A percentile compares a stretch with the other conserved stretches of the same genome.
These are phyloP conservation scores for Lampris incognitus DNA, from an alignment of 2,113 vertebrate genomes.

Conservation along the genomic window DNA sequence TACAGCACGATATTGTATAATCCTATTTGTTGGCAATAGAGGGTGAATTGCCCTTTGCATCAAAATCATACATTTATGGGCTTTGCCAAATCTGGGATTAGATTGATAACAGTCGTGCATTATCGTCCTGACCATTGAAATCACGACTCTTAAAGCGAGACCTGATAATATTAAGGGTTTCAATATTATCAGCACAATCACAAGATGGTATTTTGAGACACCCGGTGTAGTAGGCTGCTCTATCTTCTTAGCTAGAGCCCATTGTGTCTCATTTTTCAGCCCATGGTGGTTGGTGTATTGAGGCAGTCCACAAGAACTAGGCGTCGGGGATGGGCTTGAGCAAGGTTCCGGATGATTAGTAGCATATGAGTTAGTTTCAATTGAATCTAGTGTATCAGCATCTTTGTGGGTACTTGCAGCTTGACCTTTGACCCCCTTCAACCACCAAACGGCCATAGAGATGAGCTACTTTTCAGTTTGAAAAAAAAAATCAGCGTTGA, in stretches of 20 bases:
- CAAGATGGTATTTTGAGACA: no score
- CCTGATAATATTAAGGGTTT: no score
- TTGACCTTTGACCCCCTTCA: no score
- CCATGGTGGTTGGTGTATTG: not conserved
- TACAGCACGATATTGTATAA: constrained; percentile 71
- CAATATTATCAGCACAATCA: no score
- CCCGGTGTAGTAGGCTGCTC: no score
- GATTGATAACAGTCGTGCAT: constrained; percentile 54
- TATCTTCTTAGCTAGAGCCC: no score
- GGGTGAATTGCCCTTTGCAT: constrained; percentile 78
- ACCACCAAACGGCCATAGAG: no score
- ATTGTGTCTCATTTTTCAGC: no score
- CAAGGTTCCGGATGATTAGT: not conserved
- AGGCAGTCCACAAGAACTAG: not conserved
- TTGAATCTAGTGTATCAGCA: not conserved
- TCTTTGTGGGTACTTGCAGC: no score
- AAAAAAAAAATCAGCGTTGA: no score
- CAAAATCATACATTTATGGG: constrained; percentile 56
- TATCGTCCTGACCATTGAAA: constrained; percentile 35
- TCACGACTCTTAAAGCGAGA: not conserved
- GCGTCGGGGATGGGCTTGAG: not conserved
- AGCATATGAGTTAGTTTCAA: not conserved
- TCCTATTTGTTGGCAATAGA: constrained; percentile 75
- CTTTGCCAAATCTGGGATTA: constrained; percentile 77
- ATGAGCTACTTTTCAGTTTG: no score